phyloP scores from a whole-genome alignment of 2,888 invertebrate species.

The Choreutis nemorana region DNA sequence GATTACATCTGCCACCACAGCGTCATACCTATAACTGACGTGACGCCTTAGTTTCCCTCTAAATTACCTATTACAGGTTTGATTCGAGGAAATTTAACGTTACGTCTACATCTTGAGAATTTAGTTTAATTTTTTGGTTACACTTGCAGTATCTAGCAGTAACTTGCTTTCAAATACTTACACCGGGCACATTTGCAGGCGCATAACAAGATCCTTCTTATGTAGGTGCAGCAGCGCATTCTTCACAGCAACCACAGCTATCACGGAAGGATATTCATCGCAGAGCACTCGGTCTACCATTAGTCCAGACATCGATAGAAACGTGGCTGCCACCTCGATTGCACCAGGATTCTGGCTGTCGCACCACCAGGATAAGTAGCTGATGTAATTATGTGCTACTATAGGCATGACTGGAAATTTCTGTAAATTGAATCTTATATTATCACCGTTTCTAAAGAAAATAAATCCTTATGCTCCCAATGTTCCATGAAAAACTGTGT shows the following conservation, averaged over 20 bases:
- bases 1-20: too few species aligned
- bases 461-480: too few species aligned
- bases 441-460: too few species aligned
- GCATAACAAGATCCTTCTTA: conserved; percentile 19
- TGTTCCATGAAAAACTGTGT: too few species aligned
- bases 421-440: conserved; percentile 17
- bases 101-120: too few species aligned
- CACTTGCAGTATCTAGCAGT: background rate
- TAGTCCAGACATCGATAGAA: conserved; percentile 34
- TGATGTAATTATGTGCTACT: conserved; percentile 38
- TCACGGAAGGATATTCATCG: conserved; percentile 32
- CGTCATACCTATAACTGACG: too few species aligned
- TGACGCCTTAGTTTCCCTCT: too few species aligned
- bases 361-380: conserved; percentile 38
- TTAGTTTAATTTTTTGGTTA: too few species aligned
- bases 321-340: conserved; percentile 38
- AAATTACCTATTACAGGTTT: too few species aligned
- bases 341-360: conserved; percentile 23
- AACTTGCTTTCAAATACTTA: too few species aligned
- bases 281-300: conserved; percentile 30
- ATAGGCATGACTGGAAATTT: conserved; percentile 36
- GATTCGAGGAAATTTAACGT: too few species aligned
- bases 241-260: conserved; percentile 33
- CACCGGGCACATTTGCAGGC: conserved; percentile 23
- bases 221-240: conserved; percentile 30